A percentile compares a stretch with the other conserved stretches of the same genome.
phyloP scores from a whole-genome alignment of 2,113 vertebrate species.

The Serinus canaria region DNA sequence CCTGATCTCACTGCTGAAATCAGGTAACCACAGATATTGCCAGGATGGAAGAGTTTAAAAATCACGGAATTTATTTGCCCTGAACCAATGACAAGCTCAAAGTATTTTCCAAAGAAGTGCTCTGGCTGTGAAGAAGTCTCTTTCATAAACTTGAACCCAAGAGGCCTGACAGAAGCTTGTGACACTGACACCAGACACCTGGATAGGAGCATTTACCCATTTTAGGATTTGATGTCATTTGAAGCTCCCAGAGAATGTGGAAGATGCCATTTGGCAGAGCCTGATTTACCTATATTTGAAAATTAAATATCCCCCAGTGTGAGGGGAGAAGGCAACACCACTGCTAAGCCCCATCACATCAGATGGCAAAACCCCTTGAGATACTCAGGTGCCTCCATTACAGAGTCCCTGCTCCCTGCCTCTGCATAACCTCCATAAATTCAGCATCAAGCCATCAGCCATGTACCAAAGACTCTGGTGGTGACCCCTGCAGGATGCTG shows the following conservation, averaged over 20 bases:
- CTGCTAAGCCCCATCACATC: neutral
- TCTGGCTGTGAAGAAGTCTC: neutral
- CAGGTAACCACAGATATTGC: neutral
- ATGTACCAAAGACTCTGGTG: neutral
- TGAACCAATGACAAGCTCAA: neutral
- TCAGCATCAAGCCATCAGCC: neutral
- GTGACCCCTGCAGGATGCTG: neutral
- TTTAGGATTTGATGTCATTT: neutral
- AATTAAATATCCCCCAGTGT: neutral
- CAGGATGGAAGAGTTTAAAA: neutral
- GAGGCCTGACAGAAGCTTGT: neutral
- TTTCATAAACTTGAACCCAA: neutral
- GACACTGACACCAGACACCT: neutral
- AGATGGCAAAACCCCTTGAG: neutral
- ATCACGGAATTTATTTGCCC: neutral
- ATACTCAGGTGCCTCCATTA: neutral
- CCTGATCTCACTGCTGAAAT: neutral
- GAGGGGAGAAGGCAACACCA: neutral
- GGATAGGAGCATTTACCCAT: neutral
- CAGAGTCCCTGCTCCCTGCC: neutral
- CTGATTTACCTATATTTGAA: neutral
- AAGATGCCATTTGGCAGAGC: neutral
- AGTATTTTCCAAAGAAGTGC: neutral
- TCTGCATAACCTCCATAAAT: neutral
- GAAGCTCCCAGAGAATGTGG: neutral